A percentile compares a stretch with the other conserved stretches of the same genome.
Conservation (phyloP, 2,113 vertebrate species). For the Pachypanchax playfairii region DNA sequence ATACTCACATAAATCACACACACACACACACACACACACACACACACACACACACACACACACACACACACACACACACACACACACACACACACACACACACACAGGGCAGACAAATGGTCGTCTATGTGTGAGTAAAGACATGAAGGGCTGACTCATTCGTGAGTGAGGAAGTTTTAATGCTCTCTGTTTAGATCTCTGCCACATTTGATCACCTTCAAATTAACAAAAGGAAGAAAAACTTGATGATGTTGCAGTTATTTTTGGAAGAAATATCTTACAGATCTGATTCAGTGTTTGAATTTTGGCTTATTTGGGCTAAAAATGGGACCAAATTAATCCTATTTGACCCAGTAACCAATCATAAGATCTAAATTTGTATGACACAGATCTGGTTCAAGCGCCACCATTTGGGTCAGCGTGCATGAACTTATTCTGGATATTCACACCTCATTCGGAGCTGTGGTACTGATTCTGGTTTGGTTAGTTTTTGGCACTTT, state of each 20-base stretch:
- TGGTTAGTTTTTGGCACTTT: no score
- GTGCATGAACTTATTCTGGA: neutral
- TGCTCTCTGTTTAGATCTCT: neutral
- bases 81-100: conserved; percentile 7
- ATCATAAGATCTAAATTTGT: neutral
- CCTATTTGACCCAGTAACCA: neutral
- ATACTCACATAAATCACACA: neutral
- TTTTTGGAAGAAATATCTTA: no score
- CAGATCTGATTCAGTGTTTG: neutral
- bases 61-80: neutral
- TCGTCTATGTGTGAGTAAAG: conserved; percentile 6
- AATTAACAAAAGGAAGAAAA: no score
- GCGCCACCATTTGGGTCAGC: neutral
- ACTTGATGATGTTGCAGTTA: no score
- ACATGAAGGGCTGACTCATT: conserved; percentile 21
- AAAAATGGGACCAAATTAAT: neutral
- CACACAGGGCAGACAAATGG: neutral
- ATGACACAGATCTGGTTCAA: neutral
- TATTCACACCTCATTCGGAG: neutral
- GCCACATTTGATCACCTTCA: neutral
- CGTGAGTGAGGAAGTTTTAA: conserved; percentile 23
- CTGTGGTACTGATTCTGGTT: neutral
- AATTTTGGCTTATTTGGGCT: no score
- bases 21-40: neutral
- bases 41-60: neutral